Percentiles rank a stretch among this genome's conserved stretches.
Conservation (phyloP, 2,113 vertebrate genomes). For the Nothocercus julius region DNA sequence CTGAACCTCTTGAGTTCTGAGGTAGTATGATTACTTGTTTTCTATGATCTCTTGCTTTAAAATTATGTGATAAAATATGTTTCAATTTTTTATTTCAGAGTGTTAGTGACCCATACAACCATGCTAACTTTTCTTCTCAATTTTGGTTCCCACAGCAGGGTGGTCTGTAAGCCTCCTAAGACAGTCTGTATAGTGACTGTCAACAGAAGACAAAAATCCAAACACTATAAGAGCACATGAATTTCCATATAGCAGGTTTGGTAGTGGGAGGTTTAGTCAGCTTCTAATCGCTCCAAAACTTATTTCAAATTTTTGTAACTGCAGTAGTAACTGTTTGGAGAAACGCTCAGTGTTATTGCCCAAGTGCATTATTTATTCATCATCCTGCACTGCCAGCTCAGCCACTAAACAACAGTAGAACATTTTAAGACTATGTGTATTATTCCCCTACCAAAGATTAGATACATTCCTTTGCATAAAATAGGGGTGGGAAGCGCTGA, state of each 20-base stretch:
- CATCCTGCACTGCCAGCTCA: background rate
- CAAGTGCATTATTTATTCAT: background rate
- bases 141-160: background rate
- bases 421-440: background rate
- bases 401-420: background rate
- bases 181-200: accelerated
- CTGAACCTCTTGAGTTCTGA: background rate
- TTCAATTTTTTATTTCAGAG: background rate
- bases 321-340: background rate
- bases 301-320: background rate
- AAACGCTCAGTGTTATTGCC: background rate
- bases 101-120: background rate
- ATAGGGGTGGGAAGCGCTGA: background rate
- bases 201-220: background rate
- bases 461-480: background rate
- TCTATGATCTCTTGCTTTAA: background rate
- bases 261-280: background rate
- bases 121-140: accelerated
- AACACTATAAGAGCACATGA: background rate
- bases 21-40: background rate
- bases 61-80: background rate
- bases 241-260: background rate
- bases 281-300: background rate
- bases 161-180: background rate
- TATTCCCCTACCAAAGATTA: background rate